Conservation (phyloP, 2,888 invertebrate genomes). For the Iphiclides podalirius region DNA sequence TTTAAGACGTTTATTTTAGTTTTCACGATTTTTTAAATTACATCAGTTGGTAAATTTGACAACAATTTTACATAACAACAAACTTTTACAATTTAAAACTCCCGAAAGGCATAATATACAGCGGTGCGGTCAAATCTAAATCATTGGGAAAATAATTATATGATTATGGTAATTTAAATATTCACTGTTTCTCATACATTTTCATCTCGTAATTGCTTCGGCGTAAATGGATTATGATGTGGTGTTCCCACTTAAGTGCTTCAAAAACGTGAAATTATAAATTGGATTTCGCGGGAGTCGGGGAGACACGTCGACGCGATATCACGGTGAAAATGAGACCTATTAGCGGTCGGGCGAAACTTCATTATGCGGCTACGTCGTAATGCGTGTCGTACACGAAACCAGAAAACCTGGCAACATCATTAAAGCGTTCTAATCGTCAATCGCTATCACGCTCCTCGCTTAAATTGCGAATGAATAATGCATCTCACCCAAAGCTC, state of each 20-base stretch:
- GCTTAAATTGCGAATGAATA: constrained; percentile 42
- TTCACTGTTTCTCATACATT: too few relatives aligned
- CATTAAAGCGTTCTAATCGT: constrained; percentile 41
- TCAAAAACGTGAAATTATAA: constrained; percentile 44
- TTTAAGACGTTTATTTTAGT: too few relatives aligned
- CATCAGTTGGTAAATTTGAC: too few relatives aligned
- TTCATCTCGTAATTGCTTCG: not conserved
- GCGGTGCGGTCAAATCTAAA: constrained; percentile 14
- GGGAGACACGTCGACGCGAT: constrained; percentile 43
- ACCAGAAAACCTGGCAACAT: constrained; percentile 47
- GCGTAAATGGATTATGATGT: constrained; percentile 9
- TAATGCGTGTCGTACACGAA: constrained; percentile 58
- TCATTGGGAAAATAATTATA: constrained; percentile 7
- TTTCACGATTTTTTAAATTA: too few relatives aligned
- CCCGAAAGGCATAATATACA: too few relatives aligned
- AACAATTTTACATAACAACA: too few relatives aligned
- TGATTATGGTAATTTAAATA: not conserved
- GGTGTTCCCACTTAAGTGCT: constrained; percentile 10
- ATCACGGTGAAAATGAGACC: constrained; percentile 62
- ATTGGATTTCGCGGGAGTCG: constrained; percentile 52
- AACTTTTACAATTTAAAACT: too few relatives aligned
- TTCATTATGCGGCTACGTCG: constrained; percentile 66
- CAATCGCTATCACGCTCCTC: constrained; percentile 25
- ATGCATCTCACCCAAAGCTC: constrained; percentile 87
- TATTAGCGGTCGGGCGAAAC: constrained; percentile 57